phyloP scores from a whole-genome alignment of 2,113 vertebrate genomes.

The Pyrgilauda ruficollis region DNA sequence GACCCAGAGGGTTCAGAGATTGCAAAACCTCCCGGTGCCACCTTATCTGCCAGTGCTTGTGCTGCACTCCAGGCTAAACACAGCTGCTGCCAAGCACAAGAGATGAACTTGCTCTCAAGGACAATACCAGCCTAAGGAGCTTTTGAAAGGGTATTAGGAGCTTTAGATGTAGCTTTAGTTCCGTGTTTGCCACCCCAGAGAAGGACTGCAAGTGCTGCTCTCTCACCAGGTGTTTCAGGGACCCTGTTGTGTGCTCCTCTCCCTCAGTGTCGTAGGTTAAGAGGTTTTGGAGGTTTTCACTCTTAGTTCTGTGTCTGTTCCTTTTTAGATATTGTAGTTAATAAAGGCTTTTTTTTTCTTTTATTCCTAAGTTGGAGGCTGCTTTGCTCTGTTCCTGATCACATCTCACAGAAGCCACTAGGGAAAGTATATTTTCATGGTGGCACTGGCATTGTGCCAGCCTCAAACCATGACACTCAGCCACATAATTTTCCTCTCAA shows the following conservation, averaged over 20 bases:
- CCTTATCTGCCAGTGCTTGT: conserved; percentile 6
- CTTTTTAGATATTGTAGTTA: too few species aligned
- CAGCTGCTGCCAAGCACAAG: background rate
- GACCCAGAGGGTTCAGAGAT: background rate
- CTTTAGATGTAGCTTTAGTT: background rate
- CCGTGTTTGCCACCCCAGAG: background rate
- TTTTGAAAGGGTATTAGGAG: background rate
- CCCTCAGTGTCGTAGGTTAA: background rate
- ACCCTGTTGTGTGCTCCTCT: background rate
- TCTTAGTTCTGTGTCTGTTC: too few species aligned
- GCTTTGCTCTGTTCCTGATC: too few species aligned
- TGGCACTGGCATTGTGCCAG: too few species aligned
- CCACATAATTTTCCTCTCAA: background rate
- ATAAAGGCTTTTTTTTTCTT: too few species aligned
- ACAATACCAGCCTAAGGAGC: background rate
- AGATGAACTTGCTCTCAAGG: background rate
- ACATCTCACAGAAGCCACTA: too few species aligned
- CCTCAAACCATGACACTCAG: too few species aligned
- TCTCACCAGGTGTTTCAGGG: background rate
- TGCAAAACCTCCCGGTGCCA: background rate
- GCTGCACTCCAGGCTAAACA: background rate
- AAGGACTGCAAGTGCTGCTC: background rate
- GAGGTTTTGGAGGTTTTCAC: too few species aligned
- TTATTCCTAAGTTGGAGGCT: too few species aligned
- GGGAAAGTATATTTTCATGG: too few species aligned